Evolutionary conservation across 2,797 vertebrate species (phyloP).

Genomic region (Sebastes variabilis): DNA sequence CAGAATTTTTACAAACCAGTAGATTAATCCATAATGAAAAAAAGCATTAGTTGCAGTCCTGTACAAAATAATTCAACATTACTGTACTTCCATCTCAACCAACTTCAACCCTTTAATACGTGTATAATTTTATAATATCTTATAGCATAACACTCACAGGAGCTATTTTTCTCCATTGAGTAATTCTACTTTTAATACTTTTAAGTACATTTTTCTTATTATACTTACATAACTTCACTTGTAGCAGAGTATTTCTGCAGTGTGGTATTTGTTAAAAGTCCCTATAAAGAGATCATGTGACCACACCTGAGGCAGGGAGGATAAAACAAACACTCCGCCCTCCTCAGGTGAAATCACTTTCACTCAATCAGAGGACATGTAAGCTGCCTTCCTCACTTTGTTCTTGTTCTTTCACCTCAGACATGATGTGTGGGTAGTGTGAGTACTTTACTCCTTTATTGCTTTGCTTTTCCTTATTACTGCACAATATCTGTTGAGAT

Average conservation of each 20-base stretch:
- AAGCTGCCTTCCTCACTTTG: accelerated
- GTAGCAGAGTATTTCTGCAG: neutral
- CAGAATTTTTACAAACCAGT: neutral
- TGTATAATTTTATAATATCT: neutral
- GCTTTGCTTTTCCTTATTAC: neutral
- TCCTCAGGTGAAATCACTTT: neutral
- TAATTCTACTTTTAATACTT: neutral
- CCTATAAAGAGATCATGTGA: neutral
- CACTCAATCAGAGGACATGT: neutral
- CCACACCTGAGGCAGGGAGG: neutral
- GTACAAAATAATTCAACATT: neutral
- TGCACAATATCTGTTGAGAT: neutral
- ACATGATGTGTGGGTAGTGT: no score
- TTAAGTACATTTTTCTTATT: no score
- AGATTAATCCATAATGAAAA: neutral
- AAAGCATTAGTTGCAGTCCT: neutral
- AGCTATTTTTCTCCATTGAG: neutral
- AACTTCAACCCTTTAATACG: neutral
- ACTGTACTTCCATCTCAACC: neutral
- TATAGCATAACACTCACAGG: neutral
- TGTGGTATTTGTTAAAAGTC: neutral
- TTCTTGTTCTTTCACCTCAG: neutral
- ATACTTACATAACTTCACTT: neutral
- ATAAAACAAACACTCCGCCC: neutral
- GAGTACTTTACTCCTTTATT: no score